Conservation (phyloP, 2,888 invertebrate genomes). For the Protophormia terraenovae region DNA sequence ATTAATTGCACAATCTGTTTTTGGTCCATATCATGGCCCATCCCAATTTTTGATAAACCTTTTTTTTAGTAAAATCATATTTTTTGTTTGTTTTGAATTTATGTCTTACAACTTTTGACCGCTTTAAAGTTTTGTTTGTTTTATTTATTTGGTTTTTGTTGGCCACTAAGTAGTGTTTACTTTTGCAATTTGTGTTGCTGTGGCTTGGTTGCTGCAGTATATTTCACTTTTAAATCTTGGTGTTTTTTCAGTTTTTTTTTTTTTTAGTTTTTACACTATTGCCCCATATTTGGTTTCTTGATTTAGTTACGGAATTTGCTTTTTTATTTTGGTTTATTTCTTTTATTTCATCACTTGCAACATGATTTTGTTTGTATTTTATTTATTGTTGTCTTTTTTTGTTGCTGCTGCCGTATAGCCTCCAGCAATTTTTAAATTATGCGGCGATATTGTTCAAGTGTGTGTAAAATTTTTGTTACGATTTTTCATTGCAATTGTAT, state of each 20-base stretch:
- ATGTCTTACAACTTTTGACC: slow-evolving; percentile 48
- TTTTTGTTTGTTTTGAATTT: slow-evolving; percentile 18
- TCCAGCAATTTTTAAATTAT: slow-evolving; percentile 56
- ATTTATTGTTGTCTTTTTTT: neutral
- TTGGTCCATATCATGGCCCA: neutral
- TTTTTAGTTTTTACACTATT: slow-evolving; percentile 49
- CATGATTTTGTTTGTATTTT: slow-evolving; percentile 43
- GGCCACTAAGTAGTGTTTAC: slow-evolving; percentile 45
- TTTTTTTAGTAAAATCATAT: slow-evolving; percentile 25
- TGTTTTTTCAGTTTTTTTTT: too few relatives aligned
- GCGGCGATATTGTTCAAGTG: slow-evolving; percentile 49
- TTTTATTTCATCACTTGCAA: slow-evolving; percentile 54
- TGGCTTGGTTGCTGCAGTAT: neutral
- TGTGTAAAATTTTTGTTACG: slow-evolving; percentile 25
- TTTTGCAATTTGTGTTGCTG: slow-evolving; percentile 52
- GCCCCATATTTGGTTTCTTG: slow-evolving; percentile 67
- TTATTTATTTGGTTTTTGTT: slow-evolving; percentile 8
- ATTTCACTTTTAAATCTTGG: slow-evolving; percentile 34
- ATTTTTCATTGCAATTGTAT: slow-evolving; percentile 47
- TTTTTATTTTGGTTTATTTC: slow-evolving; percentile 22
- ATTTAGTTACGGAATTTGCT: slow-evolving; percentile 64
- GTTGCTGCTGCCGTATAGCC: slow-evolving; percentile 1
- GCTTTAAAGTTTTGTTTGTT: too few relatives aligned
- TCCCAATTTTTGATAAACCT: neutral
- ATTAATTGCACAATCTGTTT: slow-evolving; percentile 28